phyloP scores from a whole-genome alignment of 2,797 vertebrate species.

The Echiichthys vipera region DNA sequence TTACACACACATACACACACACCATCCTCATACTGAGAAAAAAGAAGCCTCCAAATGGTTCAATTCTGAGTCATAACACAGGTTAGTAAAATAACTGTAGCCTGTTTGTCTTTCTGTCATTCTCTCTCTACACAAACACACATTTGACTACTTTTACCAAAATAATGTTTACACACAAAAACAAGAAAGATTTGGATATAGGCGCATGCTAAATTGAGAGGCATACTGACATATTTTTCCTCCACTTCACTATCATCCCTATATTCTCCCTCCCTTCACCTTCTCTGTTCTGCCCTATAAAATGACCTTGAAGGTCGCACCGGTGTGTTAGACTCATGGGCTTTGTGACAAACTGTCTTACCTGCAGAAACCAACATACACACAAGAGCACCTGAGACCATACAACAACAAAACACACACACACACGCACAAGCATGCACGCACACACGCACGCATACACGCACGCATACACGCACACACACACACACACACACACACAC shows the following conservation, averaged over 20 bases:
- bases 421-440: slow-evolving; percentile 12
- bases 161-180: background rate
- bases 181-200: too few relatives aligned
- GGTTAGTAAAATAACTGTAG: background rate
- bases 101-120: background rate
- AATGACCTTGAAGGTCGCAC: slow-evolving; percentile 75
- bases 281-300: slow-evolving; percentile 62
- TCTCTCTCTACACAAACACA: background rate
- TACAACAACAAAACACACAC: slow-evolving; percentile 21
- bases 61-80: slow-evolving; percentile 14
- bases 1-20: background rate
- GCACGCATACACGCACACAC: slow-evolving; percentile 11
- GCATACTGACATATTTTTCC: slow-evolving; percentile 39
- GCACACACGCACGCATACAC: slow-evolving; percentile 12
- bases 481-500: slow-evolving; percentile 14
- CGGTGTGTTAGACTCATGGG: slow-evolving; percentile 41
- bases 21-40: slow-evolving; percentile 9
- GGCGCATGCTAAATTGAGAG: slow-evolving; percentile 18
- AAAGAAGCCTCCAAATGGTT: slow-evolving; percentile 22
- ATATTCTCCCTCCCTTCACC: slow-evolving; percentile 15
- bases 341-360: slow-evolving; percentile 59
- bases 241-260: slow-evolving; percentile 20
- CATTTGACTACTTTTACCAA: background rate
- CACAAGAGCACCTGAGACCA: slow-evolving; percentile 1
- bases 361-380: slow-evolving; percentile 53